Evolutionary conservation across 2,113 vertebrate genomes (phyloP).

Genomic region (Pavo muticus): DNA sequence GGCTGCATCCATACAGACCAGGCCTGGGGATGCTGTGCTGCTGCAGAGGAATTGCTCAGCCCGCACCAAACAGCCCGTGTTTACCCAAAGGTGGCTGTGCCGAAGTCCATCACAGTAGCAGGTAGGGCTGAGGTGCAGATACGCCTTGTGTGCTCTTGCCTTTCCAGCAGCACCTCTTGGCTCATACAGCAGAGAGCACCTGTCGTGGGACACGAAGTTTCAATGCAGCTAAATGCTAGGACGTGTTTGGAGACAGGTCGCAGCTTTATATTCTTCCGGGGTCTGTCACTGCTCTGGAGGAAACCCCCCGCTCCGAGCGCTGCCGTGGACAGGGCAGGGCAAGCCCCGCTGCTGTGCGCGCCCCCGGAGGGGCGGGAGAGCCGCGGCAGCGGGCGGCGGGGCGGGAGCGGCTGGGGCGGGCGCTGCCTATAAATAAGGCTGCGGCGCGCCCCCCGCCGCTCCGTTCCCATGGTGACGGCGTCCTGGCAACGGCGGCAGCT

Average conservation of each 20-base stretch:
- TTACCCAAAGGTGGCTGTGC: constrained; percentile 7
- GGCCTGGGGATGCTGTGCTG: background rate
- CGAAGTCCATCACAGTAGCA: background rate
- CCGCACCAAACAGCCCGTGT: background rate
- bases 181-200: background rate
- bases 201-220: background rate
- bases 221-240: background rate
- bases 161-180: background rate
- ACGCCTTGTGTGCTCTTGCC: background rate
- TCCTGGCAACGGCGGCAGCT: background rate
- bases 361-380: no score
- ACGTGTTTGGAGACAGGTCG: background rate
- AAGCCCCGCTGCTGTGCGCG: no score
- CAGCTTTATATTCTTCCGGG: background rate
- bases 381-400: no score
- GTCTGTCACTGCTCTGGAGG: no score
- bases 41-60: background rate
- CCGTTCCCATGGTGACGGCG: background rate
- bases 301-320: no score
- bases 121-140: background rate
- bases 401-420: no score
- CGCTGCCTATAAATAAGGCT: background rate
- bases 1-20: background rate
- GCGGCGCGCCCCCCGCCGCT: background rate
- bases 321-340: no score